These are phyloP conservation scores for Laupala kohalensis DNA, from an alignment of 1,140 invertebrate genomes.

Conservation along the genomic window DNA sequence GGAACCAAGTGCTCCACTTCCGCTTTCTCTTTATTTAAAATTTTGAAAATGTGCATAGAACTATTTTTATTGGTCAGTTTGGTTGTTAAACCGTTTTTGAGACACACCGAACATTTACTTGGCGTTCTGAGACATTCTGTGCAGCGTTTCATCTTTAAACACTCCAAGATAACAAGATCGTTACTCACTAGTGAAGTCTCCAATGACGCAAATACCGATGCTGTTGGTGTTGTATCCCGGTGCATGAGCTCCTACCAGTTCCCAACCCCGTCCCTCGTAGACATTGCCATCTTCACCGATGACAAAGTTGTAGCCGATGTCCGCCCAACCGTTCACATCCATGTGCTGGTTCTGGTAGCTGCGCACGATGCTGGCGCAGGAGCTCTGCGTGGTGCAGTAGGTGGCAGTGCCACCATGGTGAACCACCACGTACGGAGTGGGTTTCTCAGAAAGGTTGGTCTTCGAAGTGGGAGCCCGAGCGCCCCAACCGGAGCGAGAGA, in stretches of 20 bases:
- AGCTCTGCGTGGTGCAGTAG: constrained; percentile 24
- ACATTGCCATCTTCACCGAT: constrained; percentile 38
- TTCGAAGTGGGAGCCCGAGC: constrained; percentile 36
- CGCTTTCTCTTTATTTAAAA: too few relatives aligned
- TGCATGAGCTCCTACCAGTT: constrained; percentile 53
- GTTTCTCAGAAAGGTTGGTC: neutral
- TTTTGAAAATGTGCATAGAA: too few relatives aligned
- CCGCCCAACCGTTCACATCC: constrained; percentile 46
- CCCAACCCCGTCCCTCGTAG: constrained; percentile 51
- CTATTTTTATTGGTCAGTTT: too few relatives aligned
- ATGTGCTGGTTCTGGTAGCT: constrained; percentile 39
- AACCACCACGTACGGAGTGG: constrained; percentile 16
- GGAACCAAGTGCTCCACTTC: too few relatives aligned
- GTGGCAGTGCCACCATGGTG: constrained; percentile 24
- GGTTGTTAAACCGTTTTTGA: too few relatives aligned
- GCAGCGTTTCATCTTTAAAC: too few relatives aligned
- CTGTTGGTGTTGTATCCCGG: constrained; percentile 51
- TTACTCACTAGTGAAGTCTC: constrained; percentile 28
- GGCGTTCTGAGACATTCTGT: too few relatives aligned
- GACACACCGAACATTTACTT: too few relatives aligned
- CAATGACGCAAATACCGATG: constrained; percentile 60
- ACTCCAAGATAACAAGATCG: neutral
- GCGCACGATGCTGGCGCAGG: constrained; percentile 30
- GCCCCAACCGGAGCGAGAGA: constrained; percentile 36
- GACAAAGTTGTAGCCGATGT: constrained; percentile 55